These are phyloP conservation scores for Chelonus insularis DNA, from an alignment of 1,140 invertebrate species.

Conservation along the genomic window DNA sequence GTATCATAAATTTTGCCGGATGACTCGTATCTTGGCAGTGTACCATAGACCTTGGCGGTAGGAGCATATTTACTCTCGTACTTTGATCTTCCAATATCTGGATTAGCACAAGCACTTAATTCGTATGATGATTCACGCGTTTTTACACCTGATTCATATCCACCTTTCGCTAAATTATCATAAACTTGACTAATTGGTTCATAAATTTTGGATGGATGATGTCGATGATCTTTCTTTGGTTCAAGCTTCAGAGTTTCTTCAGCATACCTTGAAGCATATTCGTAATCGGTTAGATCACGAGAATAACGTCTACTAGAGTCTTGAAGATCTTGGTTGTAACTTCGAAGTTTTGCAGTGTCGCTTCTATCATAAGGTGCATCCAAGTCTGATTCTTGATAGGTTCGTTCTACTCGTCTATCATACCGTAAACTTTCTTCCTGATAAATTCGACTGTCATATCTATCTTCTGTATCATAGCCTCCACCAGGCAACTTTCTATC, in stretches of 20 bases:
- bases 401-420: slow-evolving; percentile 41
- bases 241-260: slow-evolving; percentile 55
- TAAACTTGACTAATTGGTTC: slow-evolving; percentile 35
- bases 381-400: slow-evolving; percentile 55
- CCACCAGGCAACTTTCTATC: slow-evolving; percentile 40
- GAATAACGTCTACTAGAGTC: slow-evolving; percentile 48
- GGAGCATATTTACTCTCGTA: slow-evolving; percentile 49
- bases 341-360: slow-evolving; percentile 42
- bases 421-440: slow-evolving; percentile 49
- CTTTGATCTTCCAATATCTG: slow-evolving; percentile 35
- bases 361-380: slow-evolving; percentile 52
- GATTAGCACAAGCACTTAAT: slow-evolving; percentile 34
- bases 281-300: slow-evolving; percentile 51
- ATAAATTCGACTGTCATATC: slow-evolving; percentile 53
- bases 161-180: slow-evolving; percentile 36
- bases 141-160: slow-evolving; percentile 55
- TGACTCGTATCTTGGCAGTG: slow-evolving; percentile 52
- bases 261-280: slow-evolving; percentile 49
- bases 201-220: slow-evolving; percentile 38
- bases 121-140: slow-evolving; percentile 54
- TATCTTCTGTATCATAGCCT: slow-evolving; percentile 46
- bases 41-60: slow-evolving; percentile 50
- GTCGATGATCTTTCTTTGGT: slow-evolving; percentile 49
- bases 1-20: slow-evolving; percentile 40
- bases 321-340: slow-evolving; percentile 41